These are phyloP conservation scores for Stichodactyla helianthus DNA, from an alignment of 64 coral and sea anemone genomes.

Conservation along the genomic window DNA sequence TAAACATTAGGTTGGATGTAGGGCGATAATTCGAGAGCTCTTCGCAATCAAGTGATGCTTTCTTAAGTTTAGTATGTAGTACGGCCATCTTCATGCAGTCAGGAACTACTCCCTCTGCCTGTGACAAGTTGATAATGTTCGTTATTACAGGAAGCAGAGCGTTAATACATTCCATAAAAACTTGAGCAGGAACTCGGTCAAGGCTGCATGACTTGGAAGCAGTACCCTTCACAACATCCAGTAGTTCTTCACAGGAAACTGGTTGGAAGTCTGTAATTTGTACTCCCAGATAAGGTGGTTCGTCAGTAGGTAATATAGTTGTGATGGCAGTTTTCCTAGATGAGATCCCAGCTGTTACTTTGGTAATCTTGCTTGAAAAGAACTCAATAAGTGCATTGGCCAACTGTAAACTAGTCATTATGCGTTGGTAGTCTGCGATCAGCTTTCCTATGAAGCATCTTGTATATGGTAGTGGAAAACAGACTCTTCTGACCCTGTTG, in stretches of 20 bases:
- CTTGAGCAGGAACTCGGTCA: constrained; percentile 12
- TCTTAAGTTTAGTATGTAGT: constrained; percentile 18
- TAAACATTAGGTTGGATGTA: constrained; percentile 29
- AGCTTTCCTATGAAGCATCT: no score
- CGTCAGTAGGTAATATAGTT: no score
- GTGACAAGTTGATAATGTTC: constrained; percentile 38
- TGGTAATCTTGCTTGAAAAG: no score
- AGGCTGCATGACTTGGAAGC: constrained; percentile 24
- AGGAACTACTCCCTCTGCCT: constrained; percentile 19
- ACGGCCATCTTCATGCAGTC: constrained; percentile 27
- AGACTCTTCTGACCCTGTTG: no score
- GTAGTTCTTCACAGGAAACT: background rate
- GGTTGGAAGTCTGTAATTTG: background rate
- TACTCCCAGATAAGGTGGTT: background rate
- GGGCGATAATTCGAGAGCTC: constrained; percentile 20
- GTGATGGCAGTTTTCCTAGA: no score
- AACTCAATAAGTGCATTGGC: no score
- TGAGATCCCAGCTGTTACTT: no score
- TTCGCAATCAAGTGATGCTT: background rate
- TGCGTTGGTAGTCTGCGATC: no score
- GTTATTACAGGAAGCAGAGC: constrained; percentile 30
- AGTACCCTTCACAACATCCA: background rate
- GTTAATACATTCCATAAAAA: constrained; percentile 8
- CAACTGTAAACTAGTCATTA: no score
- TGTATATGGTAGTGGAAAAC: no score